Base-by-base conservation (phyloP, 2,888 invertebrate genomes). In the Meliscaeva auricollis region DNA sequence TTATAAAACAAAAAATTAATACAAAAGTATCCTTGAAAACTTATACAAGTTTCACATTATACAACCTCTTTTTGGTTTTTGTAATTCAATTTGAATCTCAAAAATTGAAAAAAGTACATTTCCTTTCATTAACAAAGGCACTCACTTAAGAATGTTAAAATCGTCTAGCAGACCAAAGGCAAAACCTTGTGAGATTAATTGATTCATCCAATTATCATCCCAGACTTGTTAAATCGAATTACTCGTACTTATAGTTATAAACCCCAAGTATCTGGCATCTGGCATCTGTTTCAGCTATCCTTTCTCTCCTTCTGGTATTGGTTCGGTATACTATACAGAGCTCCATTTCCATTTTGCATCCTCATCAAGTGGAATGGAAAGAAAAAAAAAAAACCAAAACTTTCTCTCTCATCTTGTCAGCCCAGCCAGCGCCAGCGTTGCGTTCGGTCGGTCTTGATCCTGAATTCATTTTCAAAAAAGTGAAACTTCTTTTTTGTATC, bases 401-500 rank as follows among this genome's bases (percentile, higher is more conserved):
- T 64, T 64, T 64, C 64, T 46, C 64, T 46, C 26, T 41, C 44
- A 58, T 56, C 56, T 8, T 17, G 3, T 35, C 22, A 20, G 7
- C 2, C 4, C 26, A 4, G 4, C 4, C 4, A 2, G 2, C 26
- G 26, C 4, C 4, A n/a, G 2, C 26, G 2, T 26, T 26, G 26
- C 3, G 1, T 38, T 38, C 8, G 8, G 8, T 60, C 9, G 44
- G 15, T 46, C 46, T 46, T 46, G 46, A 46, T 64, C 46, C 22
- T 64, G 64, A 64, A 64, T 46, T 17, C 17, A 38, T 32, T 56
- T 48, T 41, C 32, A 17, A 3, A 64, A 62, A 64, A 64, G 46
- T 64, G 64, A 64, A 64, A 64, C 64, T 64, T 62, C 62, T 62
- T 62, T 62, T 46, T 64, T 64, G 46, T 64, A 64, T 64, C 64